These are phyloP conservation scores for Lasioglossum morio DNA, from an alignment of 2,888 invertebrate genomes.

Conservation along the genomic window DNA sequence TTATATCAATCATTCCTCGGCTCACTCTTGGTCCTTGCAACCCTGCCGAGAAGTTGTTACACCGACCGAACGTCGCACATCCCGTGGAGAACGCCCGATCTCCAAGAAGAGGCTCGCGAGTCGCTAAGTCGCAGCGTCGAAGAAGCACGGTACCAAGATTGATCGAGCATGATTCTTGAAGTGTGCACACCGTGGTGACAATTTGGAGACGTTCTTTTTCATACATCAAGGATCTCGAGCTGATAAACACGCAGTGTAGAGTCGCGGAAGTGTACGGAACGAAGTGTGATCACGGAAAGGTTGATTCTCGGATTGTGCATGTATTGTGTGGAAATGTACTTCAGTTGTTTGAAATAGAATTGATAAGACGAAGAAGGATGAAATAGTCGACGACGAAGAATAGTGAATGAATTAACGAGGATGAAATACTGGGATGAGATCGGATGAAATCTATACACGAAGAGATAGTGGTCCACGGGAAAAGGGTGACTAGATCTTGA, in stretches of 20 bases:
- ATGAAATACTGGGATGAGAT: neutral
- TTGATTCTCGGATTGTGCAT: neutral
- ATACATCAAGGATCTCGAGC: neutral
- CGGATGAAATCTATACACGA: neutral
- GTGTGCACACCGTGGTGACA: neutral
- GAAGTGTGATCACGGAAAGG: neutral
- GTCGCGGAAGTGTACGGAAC: neutral
- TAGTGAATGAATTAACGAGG: neutral
- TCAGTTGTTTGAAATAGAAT: neutral
- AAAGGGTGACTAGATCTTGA: constrained; percentile 10
- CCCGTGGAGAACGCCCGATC: neutral
- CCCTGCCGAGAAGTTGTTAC: neutral
- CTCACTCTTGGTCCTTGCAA: neutral
- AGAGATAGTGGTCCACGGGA: constrained; percentile 2
- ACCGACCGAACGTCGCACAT: neutral
- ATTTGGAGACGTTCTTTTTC: neutral
- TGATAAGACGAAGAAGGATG: neutral
- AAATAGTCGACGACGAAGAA: neutral
- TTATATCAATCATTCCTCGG: neutral
- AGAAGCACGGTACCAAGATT: neutral
- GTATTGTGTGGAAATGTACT: neutral
- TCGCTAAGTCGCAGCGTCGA: neutral
- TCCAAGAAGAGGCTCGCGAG: neutral
- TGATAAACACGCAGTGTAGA: neutral
- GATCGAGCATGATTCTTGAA: neutral